Conservation (phyloP, 2,797 vertebrate species). For the Denticeps clupeoides region DNA sequence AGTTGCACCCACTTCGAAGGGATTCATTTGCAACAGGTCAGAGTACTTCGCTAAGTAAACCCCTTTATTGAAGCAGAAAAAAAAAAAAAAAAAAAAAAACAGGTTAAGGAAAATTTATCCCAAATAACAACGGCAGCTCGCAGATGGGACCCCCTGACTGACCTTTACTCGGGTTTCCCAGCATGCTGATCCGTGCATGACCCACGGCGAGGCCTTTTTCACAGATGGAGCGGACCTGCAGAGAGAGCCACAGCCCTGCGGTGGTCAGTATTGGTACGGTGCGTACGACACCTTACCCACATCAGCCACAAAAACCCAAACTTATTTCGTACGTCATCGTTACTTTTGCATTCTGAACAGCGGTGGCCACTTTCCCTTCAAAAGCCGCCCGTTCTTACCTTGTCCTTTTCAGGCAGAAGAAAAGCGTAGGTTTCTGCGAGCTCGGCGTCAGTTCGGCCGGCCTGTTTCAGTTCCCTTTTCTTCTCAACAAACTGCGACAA, state of each 20-base stretch:
- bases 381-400: constrained; percentile 55
- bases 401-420: constrained; percentile 75
- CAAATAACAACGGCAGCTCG: too few relatives aligned
- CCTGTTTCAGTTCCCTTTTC: constrained; percentile 79
- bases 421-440: constrained; percentile 83
- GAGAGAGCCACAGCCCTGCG: constrained; percentile 4
- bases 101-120: too few relatives aligned
- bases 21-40: constrained; percentile 89
- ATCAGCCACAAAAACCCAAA: not conserved
- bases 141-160: constrained; percentile 34
- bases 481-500: constrained; percentile 89
- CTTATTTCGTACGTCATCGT: not conserved
- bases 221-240: constrained; percentile 70
- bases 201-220: constrained; percentile 89
- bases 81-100: too few relatives aligned
- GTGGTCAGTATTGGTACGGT: too few relatives aligned
- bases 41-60: constrained; percentile 87
- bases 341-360: not conserved
- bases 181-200: constrained; percentile 76
- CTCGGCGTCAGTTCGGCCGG: constrained; percentile 80
- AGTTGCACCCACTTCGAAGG: constrained; percentile 72
- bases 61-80: constrained; percentile 57
- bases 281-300: too few relatives aligned
- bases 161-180: constrained; percentile 84
- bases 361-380: not conserved